A percentile compares a stretch with the other conserved stretches of the same genome.
Conservation (phyloP, 2,888 invertebrate genomes). For the Diadromus collaris region DNA sequence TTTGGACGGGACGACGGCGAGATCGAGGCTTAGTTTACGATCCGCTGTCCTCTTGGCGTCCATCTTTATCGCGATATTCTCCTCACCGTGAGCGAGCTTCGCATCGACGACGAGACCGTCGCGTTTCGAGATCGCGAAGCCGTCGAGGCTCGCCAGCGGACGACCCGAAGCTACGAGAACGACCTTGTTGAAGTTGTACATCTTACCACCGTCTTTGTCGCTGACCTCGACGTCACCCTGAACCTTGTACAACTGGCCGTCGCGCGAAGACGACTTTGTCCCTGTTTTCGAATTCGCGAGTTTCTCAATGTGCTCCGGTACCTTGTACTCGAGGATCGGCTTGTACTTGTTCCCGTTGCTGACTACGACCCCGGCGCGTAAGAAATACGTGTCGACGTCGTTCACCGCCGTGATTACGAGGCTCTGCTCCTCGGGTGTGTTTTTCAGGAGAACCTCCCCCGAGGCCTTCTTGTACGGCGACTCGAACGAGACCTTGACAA, state of each 20-base stretch:
- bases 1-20: slow-evolving; percentile 82
- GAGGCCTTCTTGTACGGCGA: slow-evolving; percentile 84
- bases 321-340: slow-evolving; percentile 86
- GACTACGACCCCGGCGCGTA: slow-evolving; percentile 84
- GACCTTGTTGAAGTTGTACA: slow-evolving; percentile 84
- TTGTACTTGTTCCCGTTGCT: slow-evolving; percentile 85
- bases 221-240: slow-evolving; percentile 81
- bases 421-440: slow-evolving; percentile 83
- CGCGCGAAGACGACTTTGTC: slow-evolving; percentile 62
- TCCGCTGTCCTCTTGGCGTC: slow-evolving; percentile 80
- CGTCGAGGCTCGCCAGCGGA: slow-evolving; percentile 81
- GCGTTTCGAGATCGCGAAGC: slow-evolving; percentile 80
- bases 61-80: slow-evolving; percentile 80
- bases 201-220: slow-evolving; percentile 79
- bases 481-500: slow-evolving; percentile 82
- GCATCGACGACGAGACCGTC: slow-evolving; percentile 81
- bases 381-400: slow-evolving; percentile 83
- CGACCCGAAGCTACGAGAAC: slow-evolving; percentile 79
- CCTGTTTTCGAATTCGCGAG: slow-evolving; percentile 66
- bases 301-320: slow-evolving; percentile 82
- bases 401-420: slow-evolving; percentile 82
- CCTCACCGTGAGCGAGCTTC: slow-evolving; percentile 80
- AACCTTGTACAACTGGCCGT: slow-evolving; percentile 80
- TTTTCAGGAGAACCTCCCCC: slow-evolving; percentile 83
- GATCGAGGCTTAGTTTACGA: slow-evolving; percentile 80